phyloP scores from a whole-genome alignment of 2,113 vertebrate species.

The Tiliqua scincoides region DNA sequence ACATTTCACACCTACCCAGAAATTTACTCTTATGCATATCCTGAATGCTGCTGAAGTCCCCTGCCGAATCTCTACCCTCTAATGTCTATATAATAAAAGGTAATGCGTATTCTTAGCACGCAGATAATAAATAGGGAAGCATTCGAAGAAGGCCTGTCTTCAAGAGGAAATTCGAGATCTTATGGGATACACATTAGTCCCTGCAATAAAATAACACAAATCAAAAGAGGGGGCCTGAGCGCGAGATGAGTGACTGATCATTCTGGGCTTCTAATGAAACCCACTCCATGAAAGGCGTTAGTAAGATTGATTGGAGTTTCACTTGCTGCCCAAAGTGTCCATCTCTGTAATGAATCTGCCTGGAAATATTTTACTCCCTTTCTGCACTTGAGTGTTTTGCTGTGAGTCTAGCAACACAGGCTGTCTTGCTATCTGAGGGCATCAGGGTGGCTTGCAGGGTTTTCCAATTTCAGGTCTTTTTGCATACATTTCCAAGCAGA shows the following conservation, averaged over 20 bases:
- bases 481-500: neutral
- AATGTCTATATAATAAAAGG: slow-evolving; percentile 52
- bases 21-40: slow-evolving; percentile 48
- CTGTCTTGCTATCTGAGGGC: slow-evolving; percentile 34
- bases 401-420: slow-evolving; percentile 16
- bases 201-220: slow-evolving; percentile 58
- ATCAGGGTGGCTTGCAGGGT: neutral
- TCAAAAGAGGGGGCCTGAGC: slow-evolving; percentile 51
- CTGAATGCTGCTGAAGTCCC: slow-evolving; percentile 22
- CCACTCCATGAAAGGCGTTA: slow-evolving; percentile 48
- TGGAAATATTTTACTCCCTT: slow-evolving; percentile 23
- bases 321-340: slow-evolving; percentile 50
- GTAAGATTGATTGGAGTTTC: slow-evolving; percentile 60
- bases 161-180: slow-evolving; percentile 23
- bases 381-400: neutral
- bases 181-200: slow-evolving; percentile 52
- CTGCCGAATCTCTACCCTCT: slow-evolving; percentile 44
- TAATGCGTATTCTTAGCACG: slow-evolving; percentile 62
- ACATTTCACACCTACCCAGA: slow-evolving; percentile 44
- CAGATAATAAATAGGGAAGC: slow-evolving; percentile 62
- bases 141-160: slow-evolving; percentile 19
- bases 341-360: slow-evolving; percentile 36
- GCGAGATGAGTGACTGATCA: slow-evolving; percentile 60
- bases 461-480: neutral
- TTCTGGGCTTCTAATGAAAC: slow-evolving; percentile 62